These are phyloP conservation scores for Mystacides longicornis DNA, from an alignment of 2,888 invertebrate genomes.

Conservation along the genomic window DNA sequence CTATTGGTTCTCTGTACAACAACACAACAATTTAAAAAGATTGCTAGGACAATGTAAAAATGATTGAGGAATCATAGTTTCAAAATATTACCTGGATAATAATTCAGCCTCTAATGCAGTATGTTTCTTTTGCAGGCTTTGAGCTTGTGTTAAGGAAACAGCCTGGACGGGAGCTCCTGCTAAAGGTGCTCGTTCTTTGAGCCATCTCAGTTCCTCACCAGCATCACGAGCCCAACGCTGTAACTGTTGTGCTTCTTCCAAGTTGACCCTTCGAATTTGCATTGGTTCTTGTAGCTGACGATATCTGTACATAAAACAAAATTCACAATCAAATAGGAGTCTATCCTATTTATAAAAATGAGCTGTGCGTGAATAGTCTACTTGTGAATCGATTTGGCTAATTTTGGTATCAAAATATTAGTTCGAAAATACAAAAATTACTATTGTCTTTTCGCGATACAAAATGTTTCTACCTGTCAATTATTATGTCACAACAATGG, in stretches of 20 bases:
- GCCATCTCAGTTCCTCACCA: slow-evolving; percentile 88
- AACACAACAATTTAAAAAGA: neutral
- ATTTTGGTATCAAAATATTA: no score
- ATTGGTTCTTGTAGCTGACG: slow-evolving; percentile 81
- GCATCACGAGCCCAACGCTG: slow-evolving; percentile 89
- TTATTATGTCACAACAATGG: no score
- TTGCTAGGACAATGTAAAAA: no score
- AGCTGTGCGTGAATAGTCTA: no score
- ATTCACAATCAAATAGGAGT: no score
- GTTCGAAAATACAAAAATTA: no score
- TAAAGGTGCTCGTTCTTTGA: slow-evolving; percentile 67
- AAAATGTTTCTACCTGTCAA: no score
- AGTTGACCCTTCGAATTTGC: slow-evolving; percentile 82
- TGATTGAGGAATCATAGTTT: no score
- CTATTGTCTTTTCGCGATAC: no score
- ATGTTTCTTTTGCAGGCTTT: slow-evolving; percentile 89
- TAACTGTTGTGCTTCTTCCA: slow-evolving; percentile 81
- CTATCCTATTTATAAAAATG: no score
- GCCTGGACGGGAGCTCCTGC: slow-evolving; percentile 47
- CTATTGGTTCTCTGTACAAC: slow-evolving; percentile 63
- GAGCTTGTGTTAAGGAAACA: slow-evolving; percentile 68
- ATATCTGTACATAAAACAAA: slow-evolving; percentile 44
- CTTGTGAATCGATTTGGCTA: no score
- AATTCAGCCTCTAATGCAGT: slow-evolving; percentile 85
- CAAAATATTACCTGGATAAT: slow-evolving; percentile 54